Conservation (phyloP, 2,797 vertebrate species). For the Rhinella marina region DNA sequence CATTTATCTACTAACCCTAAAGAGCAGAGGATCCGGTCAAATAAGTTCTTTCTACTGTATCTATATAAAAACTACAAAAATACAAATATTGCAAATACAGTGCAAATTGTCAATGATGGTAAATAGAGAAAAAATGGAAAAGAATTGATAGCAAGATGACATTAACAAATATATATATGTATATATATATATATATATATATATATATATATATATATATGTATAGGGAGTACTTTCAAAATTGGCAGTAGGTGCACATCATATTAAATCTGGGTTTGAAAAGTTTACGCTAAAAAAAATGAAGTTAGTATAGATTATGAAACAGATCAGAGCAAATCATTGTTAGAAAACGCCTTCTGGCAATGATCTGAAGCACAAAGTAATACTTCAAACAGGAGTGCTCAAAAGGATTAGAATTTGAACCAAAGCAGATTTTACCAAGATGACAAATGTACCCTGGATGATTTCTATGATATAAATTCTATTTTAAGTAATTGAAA, state of each 20-base stretch:
- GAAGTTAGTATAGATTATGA: constrained; percentile 31
- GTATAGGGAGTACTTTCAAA: neutral
- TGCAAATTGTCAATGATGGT: no score
- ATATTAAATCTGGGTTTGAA: constrained; percentile 2
- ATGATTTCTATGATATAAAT: constrained; percentile 35
- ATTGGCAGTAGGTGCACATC: neutral
- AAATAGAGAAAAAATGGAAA: no score
- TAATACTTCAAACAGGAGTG: constrained; percentile 26
- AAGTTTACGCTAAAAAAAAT: constrained; percentile 26
- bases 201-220: no score
- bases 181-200: no score
- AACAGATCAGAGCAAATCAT: constrained; percentile 56
- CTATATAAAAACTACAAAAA: neutral
- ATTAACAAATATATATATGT: no score
- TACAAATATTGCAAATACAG: no score
- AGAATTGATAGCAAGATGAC: no score
- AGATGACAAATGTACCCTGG: constrained; percentile 47
- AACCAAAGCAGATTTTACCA: constrained; percentile 44
- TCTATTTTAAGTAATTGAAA: constrained; percentile 21
- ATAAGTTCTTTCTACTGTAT: no score
- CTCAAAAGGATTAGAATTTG: constrained; percentile 43
- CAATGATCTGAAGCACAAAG: constrained; percentile 48
- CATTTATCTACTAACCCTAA: no score
- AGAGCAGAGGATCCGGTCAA: no score
- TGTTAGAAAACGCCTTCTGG: constrained; percentile 45